phyloP scores from a whole-genome alignment of 2,113 vertebrate genomes.

The Pygoscelis antarcticus region DNA sequence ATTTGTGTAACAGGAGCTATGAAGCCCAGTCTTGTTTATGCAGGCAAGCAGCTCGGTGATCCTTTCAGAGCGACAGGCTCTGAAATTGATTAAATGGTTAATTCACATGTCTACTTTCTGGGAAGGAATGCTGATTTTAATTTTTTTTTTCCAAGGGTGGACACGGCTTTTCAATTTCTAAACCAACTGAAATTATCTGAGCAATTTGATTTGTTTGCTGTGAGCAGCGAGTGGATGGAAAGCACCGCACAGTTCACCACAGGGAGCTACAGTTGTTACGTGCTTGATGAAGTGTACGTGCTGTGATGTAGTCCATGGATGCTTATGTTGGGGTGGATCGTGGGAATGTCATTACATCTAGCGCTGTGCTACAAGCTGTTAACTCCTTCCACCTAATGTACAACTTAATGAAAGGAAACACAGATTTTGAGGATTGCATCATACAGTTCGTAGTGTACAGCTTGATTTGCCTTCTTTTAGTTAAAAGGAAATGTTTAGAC shows the following conservation, averaged over 20 bases:
- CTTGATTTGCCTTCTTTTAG: background rate
- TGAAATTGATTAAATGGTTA: background rate
- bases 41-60: background rate
- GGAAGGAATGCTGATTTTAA: background rate
- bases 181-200: background rate
- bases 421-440: background rate
- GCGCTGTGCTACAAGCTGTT: accelerated
- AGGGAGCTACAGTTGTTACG: accelerated
- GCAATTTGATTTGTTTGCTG: background rate
- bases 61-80: accelerated
- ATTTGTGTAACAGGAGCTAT: background rate
- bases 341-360: accelerated
- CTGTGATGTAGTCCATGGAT: accelerated
- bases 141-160: background rate
- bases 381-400: background rate
- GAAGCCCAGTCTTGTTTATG: background rate
- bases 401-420: background rate
- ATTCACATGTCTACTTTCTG: accelerated
- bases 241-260: accelerated
- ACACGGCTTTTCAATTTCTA: background rate
- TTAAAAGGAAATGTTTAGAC: background rate
- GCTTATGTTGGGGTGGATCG: accelerated
- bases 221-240: accelerated
- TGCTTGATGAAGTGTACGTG: accelerated
- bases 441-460: accelerated